Evolutionary conservation across 2,113 vertebrate species (phyloP).

Genomic region (Plotosus lineatus): DNA sequence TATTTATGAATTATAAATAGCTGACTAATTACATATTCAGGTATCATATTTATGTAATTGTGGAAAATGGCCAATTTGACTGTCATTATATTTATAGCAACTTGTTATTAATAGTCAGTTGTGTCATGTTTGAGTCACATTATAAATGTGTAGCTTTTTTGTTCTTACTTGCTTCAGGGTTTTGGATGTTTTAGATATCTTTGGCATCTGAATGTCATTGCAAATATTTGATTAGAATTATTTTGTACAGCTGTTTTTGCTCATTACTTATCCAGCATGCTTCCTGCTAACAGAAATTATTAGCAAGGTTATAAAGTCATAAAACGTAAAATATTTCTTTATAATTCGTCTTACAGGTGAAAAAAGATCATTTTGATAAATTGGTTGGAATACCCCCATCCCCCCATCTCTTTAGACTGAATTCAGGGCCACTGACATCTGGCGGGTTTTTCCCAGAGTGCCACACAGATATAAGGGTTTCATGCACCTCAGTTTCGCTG

Average conservation of each 20-base stretch:
- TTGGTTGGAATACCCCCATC: too few species aligned
- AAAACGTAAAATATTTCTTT: background rate
- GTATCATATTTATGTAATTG: background rate
- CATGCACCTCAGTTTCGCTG: slow-evolving; percentile 13
- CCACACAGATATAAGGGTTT: background rate
- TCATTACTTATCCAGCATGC: too few species aligned
- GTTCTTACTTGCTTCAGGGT: background rate
- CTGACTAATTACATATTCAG: background rate
- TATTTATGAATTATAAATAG: background rate
- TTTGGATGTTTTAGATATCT: background rate
- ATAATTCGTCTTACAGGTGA: background rate
- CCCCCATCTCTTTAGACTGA: background rate
- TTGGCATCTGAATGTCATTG: background rate
- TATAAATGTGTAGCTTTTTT: background rate
- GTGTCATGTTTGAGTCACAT: too few species aligned
- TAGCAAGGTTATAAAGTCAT: background rate
- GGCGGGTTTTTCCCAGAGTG: background rate
- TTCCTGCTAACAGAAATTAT: background rate
- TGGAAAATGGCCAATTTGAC: background rate
- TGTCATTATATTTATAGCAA: background rate
- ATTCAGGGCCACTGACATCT: background rate
- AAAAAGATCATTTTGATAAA: background rate
- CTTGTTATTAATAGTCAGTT: too few species aligned
- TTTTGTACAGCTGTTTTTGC: background rate
- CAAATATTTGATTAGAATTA: background rate